phyloP scores from a whole-genome alignment of 2,797 vertebrate species.

The Mormyrops boulengeri region DNA sequence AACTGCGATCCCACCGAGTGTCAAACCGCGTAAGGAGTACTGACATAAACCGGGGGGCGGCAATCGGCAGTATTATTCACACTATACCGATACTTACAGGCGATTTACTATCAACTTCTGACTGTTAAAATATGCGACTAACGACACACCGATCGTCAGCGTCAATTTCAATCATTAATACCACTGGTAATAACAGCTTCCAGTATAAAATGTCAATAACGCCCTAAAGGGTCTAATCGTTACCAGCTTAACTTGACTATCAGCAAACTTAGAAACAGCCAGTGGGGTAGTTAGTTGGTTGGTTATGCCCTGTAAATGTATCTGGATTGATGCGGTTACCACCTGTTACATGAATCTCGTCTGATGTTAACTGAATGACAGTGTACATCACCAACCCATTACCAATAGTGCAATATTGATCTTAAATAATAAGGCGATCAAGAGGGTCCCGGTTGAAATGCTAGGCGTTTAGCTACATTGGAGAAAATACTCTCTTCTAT shows the following conservation, averaged over 20 bases:
- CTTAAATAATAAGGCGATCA: background rate
- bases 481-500: background rate
- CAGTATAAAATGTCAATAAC: background rate
- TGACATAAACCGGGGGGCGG: background rate
- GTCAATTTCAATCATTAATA: background rate
- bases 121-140: background rate
- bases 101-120: background rate
- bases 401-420: background rate
- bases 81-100: background rate
- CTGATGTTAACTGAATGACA: background rate
- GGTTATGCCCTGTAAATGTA: background rate
- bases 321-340: background rate
- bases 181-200: background rate
- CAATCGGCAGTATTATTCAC: background rate
- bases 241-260: background rate
- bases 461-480: background rate
- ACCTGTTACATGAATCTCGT: constrained; percentile 3
- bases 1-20: background rate
- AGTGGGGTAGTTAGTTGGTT: background rate
- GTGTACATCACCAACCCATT: background rate
- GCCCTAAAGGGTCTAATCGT: background rate
- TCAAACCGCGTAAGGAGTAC: background rate
- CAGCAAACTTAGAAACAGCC: background rate
- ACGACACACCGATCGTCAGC: background rate
- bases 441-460: background rate